Evolutionary conservation across 2,888 invertebrate species (phyloP).

Genomic region (Caenorhabditis auriculariae): DNA sequence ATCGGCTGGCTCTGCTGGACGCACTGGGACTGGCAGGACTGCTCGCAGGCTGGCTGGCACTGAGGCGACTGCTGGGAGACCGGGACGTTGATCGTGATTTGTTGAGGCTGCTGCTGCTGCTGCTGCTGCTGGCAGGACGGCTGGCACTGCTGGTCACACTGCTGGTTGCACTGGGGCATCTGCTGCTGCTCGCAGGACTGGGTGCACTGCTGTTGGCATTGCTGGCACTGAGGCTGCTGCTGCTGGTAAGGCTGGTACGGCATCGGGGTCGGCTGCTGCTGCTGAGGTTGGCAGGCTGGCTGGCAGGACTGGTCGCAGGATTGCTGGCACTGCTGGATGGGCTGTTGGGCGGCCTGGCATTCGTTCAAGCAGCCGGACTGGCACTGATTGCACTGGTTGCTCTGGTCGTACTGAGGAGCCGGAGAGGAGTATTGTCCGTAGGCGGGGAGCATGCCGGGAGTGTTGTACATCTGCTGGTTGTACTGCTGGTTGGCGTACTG

Average conservation of each 20-base stretch:
- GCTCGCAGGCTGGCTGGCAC: conserved; percentile 40
- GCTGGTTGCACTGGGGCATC: conserved; percentile 23
- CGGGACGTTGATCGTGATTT: conserved; percentile 34
- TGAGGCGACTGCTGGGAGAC: conserved; percentile 37
- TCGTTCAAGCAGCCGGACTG: conserved; percentile 27
- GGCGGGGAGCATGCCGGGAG: conserved; percentile 34
- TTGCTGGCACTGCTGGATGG: conserved; percentile 10
- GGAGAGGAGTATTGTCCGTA: conserved; percentile 16
- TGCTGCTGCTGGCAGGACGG: conserved; percentile 14
- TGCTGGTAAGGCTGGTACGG: conserved; percentile 27
- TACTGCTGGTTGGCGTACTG: conserved; percentile 36
- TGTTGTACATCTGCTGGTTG: conserved; percentile 39
- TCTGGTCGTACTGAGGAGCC: conserved; percentile 6
- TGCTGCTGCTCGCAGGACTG: conserved; percentile 18
- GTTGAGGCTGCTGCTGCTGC: conserved; percentile 11
- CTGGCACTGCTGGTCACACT: conserved; percentile 31
- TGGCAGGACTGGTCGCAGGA: conserved; percentile 30
- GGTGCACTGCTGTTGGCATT: conserved; percentile 28
- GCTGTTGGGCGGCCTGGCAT: conserved; percentile 6
- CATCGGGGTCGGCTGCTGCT: background rate
- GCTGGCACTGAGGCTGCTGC: conserved; percentile 22
- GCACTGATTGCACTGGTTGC: conserved; percentile 36
- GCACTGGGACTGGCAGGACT: conserved; percentile 43
- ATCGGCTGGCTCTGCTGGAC: conserved; percentile 32
- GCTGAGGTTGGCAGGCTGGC: conserved; percentile 24